A percentile compares a stretch with the other conserved stretches of the same genome.
phyloP scores from a whole-genome alignment of 2,888 invertebrate genomes.

The Tachystola acroxantha region DNA sequence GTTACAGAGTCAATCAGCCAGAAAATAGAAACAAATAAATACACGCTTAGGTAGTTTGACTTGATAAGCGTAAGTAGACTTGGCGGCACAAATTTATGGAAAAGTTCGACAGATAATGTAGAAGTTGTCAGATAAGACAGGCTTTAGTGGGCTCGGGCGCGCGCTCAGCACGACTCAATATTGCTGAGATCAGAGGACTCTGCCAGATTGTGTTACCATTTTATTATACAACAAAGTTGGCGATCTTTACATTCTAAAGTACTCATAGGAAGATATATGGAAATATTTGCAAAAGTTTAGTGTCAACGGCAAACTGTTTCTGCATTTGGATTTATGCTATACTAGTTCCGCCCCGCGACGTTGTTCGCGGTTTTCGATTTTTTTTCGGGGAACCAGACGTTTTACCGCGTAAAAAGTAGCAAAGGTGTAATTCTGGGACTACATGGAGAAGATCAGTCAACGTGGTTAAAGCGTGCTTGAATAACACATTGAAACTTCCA shows the following conservation, averaged over 20 bases:
- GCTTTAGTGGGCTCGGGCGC: conserved; percentile 48
- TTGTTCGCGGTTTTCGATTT: no score
- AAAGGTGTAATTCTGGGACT: no score
- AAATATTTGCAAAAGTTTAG: no score
- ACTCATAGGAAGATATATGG: no score
- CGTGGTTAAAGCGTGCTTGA: no score
- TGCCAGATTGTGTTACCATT: conserved; percentile 37
- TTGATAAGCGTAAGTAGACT: conserved; percentile 67
- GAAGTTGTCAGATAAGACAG: conserved; percentile 68
- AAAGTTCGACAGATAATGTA: conserved; percentile 64
- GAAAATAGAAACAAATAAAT: conserved; percentile 75
- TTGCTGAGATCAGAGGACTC: conserved; percentile 38
- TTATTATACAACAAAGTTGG: conserved; percentile 25
- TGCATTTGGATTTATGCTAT: no score
- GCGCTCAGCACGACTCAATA: conserved; percentile 46
- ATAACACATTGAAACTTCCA: no score
- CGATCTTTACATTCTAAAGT: conserved; percentile 6
- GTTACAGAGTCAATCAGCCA: conserved; percentile 65
- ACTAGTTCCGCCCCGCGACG: no score
- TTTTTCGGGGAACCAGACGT: no score
- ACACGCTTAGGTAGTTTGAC: conserved; percentile 69
- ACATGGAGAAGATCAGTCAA: no score
- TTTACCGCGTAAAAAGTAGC: no score
- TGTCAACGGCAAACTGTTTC: no score
- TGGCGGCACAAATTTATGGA: conserved; percentile 61